phyloP scores from a whole-genome alignment of 2,113 vertebrate genomes.

The Holacanthus passer region DNA sequence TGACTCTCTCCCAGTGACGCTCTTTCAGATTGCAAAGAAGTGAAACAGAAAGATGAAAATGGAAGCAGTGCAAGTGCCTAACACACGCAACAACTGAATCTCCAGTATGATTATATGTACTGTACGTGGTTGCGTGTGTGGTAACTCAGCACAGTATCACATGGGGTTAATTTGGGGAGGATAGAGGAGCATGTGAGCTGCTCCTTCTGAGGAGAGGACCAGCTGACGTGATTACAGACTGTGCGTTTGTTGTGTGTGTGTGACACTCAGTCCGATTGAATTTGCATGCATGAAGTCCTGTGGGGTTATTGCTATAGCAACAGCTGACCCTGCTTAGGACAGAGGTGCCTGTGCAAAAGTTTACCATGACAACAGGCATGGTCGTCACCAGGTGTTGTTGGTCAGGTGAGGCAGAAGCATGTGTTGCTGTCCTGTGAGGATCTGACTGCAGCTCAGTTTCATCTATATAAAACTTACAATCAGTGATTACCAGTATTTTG shows the following conservation, averaged over 20 bases:
- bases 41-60: slow-evolving; percentile 1
- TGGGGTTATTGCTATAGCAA: slow-evolving; percentile 68
- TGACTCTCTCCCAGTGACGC: too few species aligned
- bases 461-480: neutral
- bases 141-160: neutral
- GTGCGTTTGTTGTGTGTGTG: slow-evolving; percentile 28
- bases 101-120: neutral
- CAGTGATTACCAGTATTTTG: neutral
- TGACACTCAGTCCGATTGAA: slow-evolving; percentile 13
- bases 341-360: slow-evolving; percentile 45
- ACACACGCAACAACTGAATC: neutral
- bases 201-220: slow-evolving; percentile 22
- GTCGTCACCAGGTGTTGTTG: slow-evolving; percentile 42
- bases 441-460: neutral
- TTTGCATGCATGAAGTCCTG: slow-evolving; percentile 38
- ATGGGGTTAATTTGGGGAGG: slow-evolving; percentile 20
- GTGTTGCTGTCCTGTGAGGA: slow-evolving; percentile 8
- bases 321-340: slow-evolving; percentile 63
- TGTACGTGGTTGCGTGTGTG: neutral
- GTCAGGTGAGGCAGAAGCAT: slow-evolving; percentile 32
- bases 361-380: slow-evolving; percentile 64
- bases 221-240: slow-evolving; percentile 47
- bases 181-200: slow-evolving; percentile 35
- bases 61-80: neutral
- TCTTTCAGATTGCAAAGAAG: neutral